Evolutionary conservation across 92 coral and sea anemone species (phyloP).

Genomic region (Epizoanthus rinbou): DNA sequence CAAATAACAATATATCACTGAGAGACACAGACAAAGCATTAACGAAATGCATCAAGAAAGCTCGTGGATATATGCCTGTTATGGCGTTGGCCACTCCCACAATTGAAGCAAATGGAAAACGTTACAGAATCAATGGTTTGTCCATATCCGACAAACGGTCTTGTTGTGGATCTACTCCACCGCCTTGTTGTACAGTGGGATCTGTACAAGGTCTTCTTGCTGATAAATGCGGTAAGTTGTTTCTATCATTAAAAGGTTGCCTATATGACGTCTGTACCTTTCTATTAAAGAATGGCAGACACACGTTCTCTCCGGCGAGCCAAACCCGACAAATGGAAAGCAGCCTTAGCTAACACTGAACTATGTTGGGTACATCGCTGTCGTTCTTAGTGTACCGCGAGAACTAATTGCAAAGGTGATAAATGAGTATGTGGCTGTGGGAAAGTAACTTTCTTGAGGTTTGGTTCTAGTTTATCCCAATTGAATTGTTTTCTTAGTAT

Average conservation of each 20-base stretch:
- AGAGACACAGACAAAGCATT: background rate
- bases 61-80: background rate
- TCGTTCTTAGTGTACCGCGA: too few relatives aligned
- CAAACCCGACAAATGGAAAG: too few relatives aligned
- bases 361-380: too few relatives aligned
- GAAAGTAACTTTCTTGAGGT: too few relatives aligned
- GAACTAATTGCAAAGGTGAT: too few relatives aligned
- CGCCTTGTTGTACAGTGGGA: conserved; percentile 35
- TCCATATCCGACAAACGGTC: conserved; percentile 6
- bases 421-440: too few relatives aligned
- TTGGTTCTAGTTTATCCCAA: too few relatives aligned
- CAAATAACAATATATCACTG: background rate
- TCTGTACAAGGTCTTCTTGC: background rate
- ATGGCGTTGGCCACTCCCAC: background rate
- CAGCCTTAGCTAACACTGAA: too few relatives aligned
- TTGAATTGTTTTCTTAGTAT: too few relatives aligned
- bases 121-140: background rate
- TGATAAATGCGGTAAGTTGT: conserved; percentile 19
- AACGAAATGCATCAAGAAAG: background rate
- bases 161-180: conserved; percentile 19
- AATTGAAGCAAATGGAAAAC: background rate
- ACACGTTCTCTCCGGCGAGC: too few relatives aligned
- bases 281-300: too few relatives aligned
- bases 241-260: background rate
- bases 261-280: too few relatives aligned